Evolutionary conservation across 1,140 invertebrate genomes (phyloP).

Genomic region (Steinernema feltiae): DNA sequence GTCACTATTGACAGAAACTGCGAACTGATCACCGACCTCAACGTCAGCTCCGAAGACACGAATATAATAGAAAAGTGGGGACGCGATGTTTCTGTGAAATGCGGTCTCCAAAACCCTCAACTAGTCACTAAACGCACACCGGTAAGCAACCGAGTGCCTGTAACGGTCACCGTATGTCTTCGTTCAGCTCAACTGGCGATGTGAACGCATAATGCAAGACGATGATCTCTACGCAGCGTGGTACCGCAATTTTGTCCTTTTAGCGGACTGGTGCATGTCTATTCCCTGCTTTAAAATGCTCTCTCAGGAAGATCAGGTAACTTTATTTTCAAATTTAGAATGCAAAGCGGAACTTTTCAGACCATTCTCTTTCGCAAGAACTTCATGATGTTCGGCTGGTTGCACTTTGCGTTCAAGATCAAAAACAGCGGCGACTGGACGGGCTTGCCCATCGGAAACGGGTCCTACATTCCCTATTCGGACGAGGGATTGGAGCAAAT

Average conservation of each 20-base stretch:
- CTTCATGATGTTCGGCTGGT: constrained; percentile 39
- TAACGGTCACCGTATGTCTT: not conserved
- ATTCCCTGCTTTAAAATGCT: constrained; percentile 32
- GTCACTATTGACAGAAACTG: not conserved
- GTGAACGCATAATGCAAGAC: constrained; percentile 31
- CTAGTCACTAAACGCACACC: constrained; percentile 31
- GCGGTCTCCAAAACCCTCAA: constrained; percentile 33
- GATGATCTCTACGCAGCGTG: constrained; percentile 30
- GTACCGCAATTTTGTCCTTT: constrained; percentile 31
- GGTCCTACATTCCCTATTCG: constrained; percentile 34
- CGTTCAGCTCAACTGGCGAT: constrained; percentile 28
- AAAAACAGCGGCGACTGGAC: constrained; percentile 16
- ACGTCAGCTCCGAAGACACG: constrained; percentile 23
- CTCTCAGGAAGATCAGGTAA: constrained; percentile 30
- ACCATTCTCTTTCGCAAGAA: constrained; percentile 35
- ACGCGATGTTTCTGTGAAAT: constrained; percentile 27
- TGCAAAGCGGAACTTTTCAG: constrained; percentile 12
- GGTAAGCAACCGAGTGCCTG: constrained; percentile 12
- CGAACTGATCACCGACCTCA: constrained; percentile 28
- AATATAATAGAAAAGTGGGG: constrained; percentile 28
- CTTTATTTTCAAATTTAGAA: not conserved
- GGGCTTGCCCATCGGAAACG: constrained; percentile 34
- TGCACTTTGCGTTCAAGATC: constrained; percentile 27
- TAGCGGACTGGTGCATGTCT: constrained; percentile 33
- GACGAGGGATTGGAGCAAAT: constrained; percentile 29